Evolutionary conservation across 2,797 vertebrate species (phyloP), one percentile per base, ranked within the genome.

Genomic region (Acanthurus leucopareius): DNA sequence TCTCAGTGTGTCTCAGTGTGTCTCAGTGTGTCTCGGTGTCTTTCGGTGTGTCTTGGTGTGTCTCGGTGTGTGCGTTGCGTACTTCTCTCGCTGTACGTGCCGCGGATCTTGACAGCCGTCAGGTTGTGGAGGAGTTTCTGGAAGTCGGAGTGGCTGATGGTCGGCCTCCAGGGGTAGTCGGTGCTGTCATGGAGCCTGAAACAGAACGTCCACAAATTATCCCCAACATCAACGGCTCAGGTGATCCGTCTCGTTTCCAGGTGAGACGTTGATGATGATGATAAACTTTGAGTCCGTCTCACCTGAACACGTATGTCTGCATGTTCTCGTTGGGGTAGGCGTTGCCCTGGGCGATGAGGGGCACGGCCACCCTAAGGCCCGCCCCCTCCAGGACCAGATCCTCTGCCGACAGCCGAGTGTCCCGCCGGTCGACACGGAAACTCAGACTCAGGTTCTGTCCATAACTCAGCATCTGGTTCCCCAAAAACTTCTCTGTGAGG

Each of bases 321-420:
- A 84, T 79, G 16, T 91, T 96, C 88, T 99, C 98, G 0, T 93
- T 96, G 20, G 98, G 98, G 73, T 98, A 99, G 65, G 97, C 90
- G 64, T 99, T 99, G 84, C 98, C 97, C 94, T 99, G 98, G 16
- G 97, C 97, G 3, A 99, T 98, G 60, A 99, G 95, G 0, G 98
- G 98, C 28, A 99, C 97, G 0, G 97, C 96, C 17, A 97, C 96
- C 61, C 96, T 93, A n/a, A 97, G 89, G 14, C 91, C 93, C 0
- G 96, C 95, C 5, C 98, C 98, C 85, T 99, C 98, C 57, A 99
- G 94, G 10, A 99, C 95, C 51, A 99, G 87, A 48, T 99, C 98
- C 89, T 99, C 98, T 0, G 98, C 98, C 0, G 98, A 99, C 66
- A 99, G 96, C 1, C 98, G 97, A 0, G 96, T 95, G 69, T 99